These are phyloP conservation scores for Polia nebulosa DNA, from an alignment of 2,888 invertebrate genomes.

Conservation along the genomic window DNA sequence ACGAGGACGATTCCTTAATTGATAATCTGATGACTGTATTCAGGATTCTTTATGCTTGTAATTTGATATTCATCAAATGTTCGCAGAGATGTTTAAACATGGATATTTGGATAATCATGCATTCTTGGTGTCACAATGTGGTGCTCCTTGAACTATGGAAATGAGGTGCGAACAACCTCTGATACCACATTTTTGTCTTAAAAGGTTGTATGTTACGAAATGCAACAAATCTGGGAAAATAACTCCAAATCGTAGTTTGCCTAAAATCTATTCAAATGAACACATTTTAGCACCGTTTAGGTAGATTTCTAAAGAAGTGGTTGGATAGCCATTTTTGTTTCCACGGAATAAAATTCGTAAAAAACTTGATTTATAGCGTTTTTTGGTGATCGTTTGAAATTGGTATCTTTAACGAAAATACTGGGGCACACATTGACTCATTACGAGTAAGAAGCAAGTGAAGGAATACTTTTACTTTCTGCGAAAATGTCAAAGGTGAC, in stretches of 20 bases:
- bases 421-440: constrained; percentile 1
- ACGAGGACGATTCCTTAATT: constrained; percentile 23
- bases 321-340: constrained; percentile 10
- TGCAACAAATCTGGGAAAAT: constrained; percentile 38
- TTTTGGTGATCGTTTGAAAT: constrained; percentile 10
- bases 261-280: constrained; percentile 56
- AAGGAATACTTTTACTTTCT: constrained; percentile 11
- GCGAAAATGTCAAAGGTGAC: constrained; percentile 31
- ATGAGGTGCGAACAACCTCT: constrained; percentile 34
- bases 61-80: constrained; percentile 32
- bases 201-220: constrained; percentile 56
- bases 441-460: background rate
- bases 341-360: background rate
- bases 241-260: constrained; percentile 27
- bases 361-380: background rate
- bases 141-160: constrained; percentile 63
- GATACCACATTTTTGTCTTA: constrained; percentile 48
- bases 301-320: background rate
- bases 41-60: background rate
- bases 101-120: constrained; percentile 37
- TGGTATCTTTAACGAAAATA: constrained; percentile 3
- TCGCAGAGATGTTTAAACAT: constrained; percentile 15
- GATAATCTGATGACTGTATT: constrained; percentile 9
- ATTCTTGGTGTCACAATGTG: constrained; percentile 41
- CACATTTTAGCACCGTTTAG: constrained; percentile 23